These are phyloP conservation scores for Pteromalus puparum DNA, from an alignment of 1,140 invertebrate species.

Conservation along the genomic window DNA sequence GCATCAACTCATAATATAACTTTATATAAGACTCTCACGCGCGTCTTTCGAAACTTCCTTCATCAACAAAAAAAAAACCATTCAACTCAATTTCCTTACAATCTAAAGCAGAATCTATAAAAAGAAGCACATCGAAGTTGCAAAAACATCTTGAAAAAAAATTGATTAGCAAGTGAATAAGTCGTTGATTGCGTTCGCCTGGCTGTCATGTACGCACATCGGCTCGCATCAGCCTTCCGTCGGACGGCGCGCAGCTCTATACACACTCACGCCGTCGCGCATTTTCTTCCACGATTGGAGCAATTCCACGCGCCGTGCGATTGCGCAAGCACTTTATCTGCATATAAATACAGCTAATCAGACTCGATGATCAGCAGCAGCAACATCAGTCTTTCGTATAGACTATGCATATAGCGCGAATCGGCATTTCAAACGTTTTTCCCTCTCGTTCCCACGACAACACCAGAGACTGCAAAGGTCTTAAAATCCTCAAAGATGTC, in stretches of 20 bases:
- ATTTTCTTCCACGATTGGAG: neutral
- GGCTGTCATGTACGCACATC: neutral
- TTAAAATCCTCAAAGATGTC: neutral
- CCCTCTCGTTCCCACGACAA: neutral
- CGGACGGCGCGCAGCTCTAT: neutral
- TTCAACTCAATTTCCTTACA: neutral
- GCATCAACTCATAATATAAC: no score
- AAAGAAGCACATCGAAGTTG: neutral
- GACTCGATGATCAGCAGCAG: neutral
- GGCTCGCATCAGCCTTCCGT: neutral
- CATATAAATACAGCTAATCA: constrained; percentile 11
- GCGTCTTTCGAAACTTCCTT: no score
- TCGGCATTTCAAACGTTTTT: neutral
- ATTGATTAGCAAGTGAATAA: constrained; percentile 31
- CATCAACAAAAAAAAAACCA: no score
- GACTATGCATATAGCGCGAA: neutral
- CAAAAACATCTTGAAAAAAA: neutral
- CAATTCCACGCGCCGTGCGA: neutral
- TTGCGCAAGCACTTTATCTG: constrained; percentile 8
- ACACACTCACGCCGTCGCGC: neutral
- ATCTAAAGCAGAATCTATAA: neutral
- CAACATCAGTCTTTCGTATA: neutral
- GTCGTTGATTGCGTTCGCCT: neutral
- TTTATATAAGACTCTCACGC: no score
- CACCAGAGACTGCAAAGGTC: neutral